These are phyloP conservation scores for Papilio machaon DNA, from an alignment of 1,140 invertebrate genomes.

Conservation along the genomic window DNA sequence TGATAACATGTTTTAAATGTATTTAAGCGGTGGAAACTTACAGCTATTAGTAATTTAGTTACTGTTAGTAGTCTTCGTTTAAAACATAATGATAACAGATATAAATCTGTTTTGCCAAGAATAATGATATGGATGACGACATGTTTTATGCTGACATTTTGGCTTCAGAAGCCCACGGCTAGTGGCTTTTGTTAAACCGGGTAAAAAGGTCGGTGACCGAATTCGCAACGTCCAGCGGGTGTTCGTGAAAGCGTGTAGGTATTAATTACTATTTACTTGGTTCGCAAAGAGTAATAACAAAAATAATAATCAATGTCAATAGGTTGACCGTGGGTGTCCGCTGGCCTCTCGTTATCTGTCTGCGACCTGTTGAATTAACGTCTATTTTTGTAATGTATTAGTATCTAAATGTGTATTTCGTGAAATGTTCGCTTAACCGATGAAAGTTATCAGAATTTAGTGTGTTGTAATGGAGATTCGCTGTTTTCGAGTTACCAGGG, in stretches of 20 bases:
- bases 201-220: slow-evolving; percentile 62
- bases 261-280: slow-evolving; percentile 72
- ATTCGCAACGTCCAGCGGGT: slow-evolving; percentile 49
- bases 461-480: neutral
- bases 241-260: slow-evolving; percentile 73
- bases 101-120: too few relatives aligned
- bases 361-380: slow-evolving; percentile 49
- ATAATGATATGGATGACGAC: too few relatives aligned
- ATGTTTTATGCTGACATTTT: too few relatives aligned
- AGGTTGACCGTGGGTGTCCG: slow-evolving; percentile 61
- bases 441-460: neutral
- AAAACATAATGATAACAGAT: too few relatives aligned
- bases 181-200: slow-evolving; percentile 50
- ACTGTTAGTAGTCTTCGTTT: too few relatives aligned
- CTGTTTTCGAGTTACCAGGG: too few relatives aligned
- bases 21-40: too few relatives aligned
- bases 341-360: slow-evolving; percentile 52
- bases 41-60: too few relatives aligned
- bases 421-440: neutral
- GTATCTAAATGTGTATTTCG: neutral
- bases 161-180: slow-evolving; percentile 21
- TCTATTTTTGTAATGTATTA: slow-evolving; percentile 8
- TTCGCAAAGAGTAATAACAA: slow-evolving; percentile 66
- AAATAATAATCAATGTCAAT: slow-evolving; percentile 77
- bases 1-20: too few relatives aligned